These are phyloP conservation scores for Gobiocypris rarus DNA, from an alignment of 2,113 vertebrate genomes.

Conservation along the genomic window DNA sequence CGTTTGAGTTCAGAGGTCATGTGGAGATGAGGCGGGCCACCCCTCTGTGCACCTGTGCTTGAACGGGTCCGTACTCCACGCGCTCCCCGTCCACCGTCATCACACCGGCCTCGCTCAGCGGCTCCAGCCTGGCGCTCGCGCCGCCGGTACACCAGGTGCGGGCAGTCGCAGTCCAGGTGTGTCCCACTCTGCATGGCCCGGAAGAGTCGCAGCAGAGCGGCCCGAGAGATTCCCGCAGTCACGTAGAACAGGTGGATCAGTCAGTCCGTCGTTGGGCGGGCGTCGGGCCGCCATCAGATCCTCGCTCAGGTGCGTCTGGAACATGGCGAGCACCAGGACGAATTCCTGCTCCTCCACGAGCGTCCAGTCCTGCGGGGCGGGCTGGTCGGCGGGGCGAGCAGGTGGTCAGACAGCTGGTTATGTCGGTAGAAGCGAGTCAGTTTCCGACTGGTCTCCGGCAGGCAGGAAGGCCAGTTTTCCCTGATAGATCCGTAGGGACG, in stretches of 20 bases:
- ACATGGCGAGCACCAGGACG: conserved; percentile 84
- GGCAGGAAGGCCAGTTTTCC: conserved; percentile 88
- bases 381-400: conserved; percentile 81
- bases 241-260: conserved; percentile 91
- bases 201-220: conserved; percentile 85
- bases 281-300: conserved; percentile 81
- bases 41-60: conserved; percentile 86
- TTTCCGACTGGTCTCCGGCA: accelerated
- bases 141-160: conserved; percentile 81
- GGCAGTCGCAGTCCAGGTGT: conserved; percentile 81
- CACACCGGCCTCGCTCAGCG: conserved; percentile 70
- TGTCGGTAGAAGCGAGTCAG: conserved; percentile 59
- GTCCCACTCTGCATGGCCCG: conserved; percentile 90
- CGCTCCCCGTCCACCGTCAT: conserved; percentile 89
- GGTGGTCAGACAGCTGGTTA: conserved; percentile 72
- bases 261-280: conserved; percentile 76
- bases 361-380: conserved; percentile 85
- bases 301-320: conserved; percentile 89
- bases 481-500: conserved; percentile 76
- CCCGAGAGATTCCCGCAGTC: conserved; percentile 83
- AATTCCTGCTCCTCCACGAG: conserved; percentile 87
- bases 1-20: not conserved
- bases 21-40: conserved; percentile 73
- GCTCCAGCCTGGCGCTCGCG: conserved; percentile 86
- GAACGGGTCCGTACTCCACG: conserved; percentile 83